Conservation (phyloP, 37 sponge, comb jelly and placozoan species). For the Geodia barretti region DNA sequence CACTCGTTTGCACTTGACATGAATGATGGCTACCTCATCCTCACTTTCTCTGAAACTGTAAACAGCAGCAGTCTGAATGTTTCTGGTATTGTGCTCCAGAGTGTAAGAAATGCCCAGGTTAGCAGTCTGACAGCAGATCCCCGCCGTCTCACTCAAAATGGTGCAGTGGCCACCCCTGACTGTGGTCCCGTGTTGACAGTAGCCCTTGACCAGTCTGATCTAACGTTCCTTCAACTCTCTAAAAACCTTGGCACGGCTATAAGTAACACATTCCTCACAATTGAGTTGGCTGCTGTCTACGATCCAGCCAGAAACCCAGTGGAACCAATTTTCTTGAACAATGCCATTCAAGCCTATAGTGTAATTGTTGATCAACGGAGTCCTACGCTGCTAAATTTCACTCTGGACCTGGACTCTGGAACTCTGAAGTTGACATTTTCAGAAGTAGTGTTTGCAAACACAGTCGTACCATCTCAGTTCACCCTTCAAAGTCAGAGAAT, state of each 20-base stretch:
- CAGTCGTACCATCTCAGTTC: constrained; percentile 45
- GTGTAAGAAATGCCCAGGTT: constrained; percentile 34
- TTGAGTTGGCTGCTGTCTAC: constrained; percentile 43
- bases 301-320: constrained; percentile 55
- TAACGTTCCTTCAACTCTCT: constrained; percentile 49
- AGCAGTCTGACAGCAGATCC: background rate
- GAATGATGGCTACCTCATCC: constrained; percentile 62
- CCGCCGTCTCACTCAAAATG: constrained; percentile 13
- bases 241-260: constrained; percentile 40
- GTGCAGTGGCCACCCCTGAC: constrained; percentile 27
- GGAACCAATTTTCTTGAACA: constrained; percentile 23
- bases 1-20: constrained; percentile 59
- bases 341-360: constrained; percentile 55
- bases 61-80: constrained; percentile 63
- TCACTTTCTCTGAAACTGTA: constrained; percentile 88
- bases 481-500: constrained; percentile 39
- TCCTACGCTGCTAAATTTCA: constrained; percentile 68
- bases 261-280: constrained; percentile 70
- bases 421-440: constrained; percentile 78
- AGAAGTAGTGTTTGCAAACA: constrained; percentile 54
- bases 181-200: constrained; percentile 57
- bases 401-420: constrained; percentile 79
- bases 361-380: constrained; percentile 58
- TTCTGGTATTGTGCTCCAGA: constrained; percentile 46
- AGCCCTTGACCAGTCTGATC: constrained; percentile 33